Percentiles rank a stretch among this genome's conserved stretches.
phyloP scores from a whole-genome alignment of 2,888 invertebrate genomes.

The Globia sparganii region DNA sequence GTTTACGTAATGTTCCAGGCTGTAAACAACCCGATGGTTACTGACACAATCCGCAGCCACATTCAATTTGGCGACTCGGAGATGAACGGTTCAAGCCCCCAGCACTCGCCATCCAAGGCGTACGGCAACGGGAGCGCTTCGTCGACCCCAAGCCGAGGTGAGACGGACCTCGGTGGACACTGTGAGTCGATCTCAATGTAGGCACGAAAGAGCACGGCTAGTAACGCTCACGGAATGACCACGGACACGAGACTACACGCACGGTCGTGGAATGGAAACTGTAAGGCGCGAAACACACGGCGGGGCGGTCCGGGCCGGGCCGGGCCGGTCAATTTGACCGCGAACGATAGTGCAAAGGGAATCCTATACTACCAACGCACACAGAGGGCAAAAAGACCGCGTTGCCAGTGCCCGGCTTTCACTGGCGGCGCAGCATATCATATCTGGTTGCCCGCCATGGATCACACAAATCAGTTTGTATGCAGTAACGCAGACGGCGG shows the following conservation, averaged over 20 bases:
- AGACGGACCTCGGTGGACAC: slow-evolving; percentile 85
- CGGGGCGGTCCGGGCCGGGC: no score
- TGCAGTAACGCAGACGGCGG: no score
- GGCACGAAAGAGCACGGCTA: slow-evolving; percentile 83
- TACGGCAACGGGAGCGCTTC: slow-evolving; percentile 82
- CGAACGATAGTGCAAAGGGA: no score
- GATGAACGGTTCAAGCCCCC: slow-evolving; percentile 80
- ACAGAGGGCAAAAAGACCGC: no score
- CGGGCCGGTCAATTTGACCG: no score
- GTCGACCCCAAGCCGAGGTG: slow-evolving; percentile 89
- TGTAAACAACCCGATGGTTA: slow-evolving; percentile 88
- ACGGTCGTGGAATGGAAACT: slow-evolving; percentile 50
- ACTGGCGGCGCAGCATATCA: no score
- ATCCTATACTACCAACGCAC: no score
- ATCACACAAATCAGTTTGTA: no score
- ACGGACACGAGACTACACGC: slow-evolving; percentile 42
- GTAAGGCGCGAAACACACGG: no score
- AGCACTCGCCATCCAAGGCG: slow-evolving; percentile 80
- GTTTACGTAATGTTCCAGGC: slow-evolving; percentile 76
- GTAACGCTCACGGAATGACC: slow-evolving; percentile 65
- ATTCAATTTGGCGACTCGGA: slow-evolving; percentile 89
- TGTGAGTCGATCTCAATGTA: slow-evolving; percentile 87
- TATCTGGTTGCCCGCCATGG: no score
- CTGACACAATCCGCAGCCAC: slow-evolving; percentile 91
- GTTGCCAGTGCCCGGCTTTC: no score